Percentiles rank a stretch among this genome's conserved stretches.
These are phyloP conservation scores for Anolis sagrei DNA, from an alignment of 2,113 vertebrate species.

Conservation along the genomic window DNA sequence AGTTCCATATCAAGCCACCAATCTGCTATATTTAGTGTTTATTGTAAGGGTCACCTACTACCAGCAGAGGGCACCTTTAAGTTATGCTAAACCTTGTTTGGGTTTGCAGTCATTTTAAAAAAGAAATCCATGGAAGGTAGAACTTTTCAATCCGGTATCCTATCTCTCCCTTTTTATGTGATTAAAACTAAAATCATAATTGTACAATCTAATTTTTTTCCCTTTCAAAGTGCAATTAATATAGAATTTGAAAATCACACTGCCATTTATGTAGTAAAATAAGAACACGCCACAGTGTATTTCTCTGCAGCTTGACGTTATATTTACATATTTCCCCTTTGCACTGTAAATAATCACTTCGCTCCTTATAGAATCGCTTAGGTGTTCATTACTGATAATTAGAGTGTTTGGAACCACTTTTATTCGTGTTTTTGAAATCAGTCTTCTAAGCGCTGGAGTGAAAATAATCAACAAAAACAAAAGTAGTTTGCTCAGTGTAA, in stretches of 20 bases:
- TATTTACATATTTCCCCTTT: constrained; percentile 7
- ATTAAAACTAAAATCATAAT: constrained; percentile 26
- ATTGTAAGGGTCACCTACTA: constrained; percentile 32
- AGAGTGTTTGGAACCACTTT: constrained; percentile 68
- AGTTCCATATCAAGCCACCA: background rate
- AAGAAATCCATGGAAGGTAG: constrained; percentile 48
- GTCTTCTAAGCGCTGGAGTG: constrained; percentile 54
- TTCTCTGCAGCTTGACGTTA: background rate
- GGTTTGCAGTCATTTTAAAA: constrained; percentile 43
- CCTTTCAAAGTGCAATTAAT: background rate
- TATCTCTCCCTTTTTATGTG: background rate
- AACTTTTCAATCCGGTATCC: constrained; percentile 37
- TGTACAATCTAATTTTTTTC: constrained; percentile 39
- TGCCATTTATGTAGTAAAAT: background rate
- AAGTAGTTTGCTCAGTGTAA: constrained; percentile 49
- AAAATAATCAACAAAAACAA: constrained; percentile 67
- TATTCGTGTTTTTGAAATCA: constrained; percentile 65
- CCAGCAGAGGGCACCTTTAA: constrained; percentile 71
- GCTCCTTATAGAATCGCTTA: constrained; percentile 58
- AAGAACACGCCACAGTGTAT: accelerated
- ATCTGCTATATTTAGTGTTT: background rate
- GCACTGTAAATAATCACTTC: constrained; percentile 45
- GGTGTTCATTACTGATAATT: constrained; percentile 71
- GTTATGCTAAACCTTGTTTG: constrained; percentile 37
- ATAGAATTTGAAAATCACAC: background rate